phyloP scores from a whole-genome alignment of 1,140 invertebrate species.

The Camponotus floridanus region DNA sequence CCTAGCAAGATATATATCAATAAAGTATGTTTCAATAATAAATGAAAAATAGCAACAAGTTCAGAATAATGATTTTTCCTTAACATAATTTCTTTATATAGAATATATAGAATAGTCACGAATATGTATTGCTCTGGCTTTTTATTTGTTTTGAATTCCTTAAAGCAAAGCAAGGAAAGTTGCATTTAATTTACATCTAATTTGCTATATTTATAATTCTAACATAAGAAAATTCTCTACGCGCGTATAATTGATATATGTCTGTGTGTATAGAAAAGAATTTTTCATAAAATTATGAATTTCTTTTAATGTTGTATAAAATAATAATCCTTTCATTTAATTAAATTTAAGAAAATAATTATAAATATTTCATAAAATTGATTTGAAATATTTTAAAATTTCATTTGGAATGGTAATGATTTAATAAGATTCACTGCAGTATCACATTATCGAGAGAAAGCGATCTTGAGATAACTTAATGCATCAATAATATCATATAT shows the following conservation, averaged over 20 bases:
- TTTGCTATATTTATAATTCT: slow-evolving; percentile 5
- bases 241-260: background rate
- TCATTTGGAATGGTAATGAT: background rate
- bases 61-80: background rate
- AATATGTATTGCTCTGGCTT: background rate
- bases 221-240: background rate
- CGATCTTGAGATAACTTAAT: background rate
- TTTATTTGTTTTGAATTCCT: background rate
- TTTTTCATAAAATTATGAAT: background rate
- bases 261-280: background rate
- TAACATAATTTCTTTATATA: background rate
- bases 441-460: background rate
- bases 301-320: background rate
- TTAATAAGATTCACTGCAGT: background rate
- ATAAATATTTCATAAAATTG: background rate
- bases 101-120: background rate
- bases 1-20: background rate
- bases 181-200: slow-evolving; percentile 31
- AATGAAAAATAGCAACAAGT: background rate
- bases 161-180: background rate
- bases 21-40: background rate
- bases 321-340: background rate
- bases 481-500: slow-evolving; percentile 16
- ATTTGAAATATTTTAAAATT: slow-evolving; percentile 28
- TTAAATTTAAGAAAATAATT: slow-evolving; percentile 7